A percentile compares a stretch with the other conserved stretches of the same genome.
These are phyloP conservation scores for Orchesella flavescens DNA, from an alignment of 2,888 invertebrate genomes.

Conservation along the genomic window DNA sequence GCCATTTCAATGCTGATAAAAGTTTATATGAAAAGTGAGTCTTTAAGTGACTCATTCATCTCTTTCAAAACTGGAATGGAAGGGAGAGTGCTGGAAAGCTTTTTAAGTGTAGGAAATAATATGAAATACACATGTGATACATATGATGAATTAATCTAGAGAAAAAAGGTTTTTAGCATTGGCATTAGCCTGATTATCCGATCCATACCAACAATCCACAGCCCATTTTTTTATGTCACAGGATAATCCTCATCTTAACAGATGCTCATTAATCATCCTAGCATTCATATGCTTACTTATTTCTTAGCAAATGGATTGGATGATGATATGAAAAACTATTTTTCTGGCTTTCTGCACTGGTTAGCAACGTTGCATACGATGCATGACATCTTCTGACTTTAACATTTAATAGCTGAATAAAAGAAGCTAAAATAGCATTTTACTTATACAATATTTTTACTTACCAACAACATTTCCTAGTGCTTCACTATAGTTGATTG, in stretches of 20 bases:
- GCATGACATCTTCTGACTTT: no score
- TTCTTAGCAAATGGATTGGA: conserved; percentile 1
- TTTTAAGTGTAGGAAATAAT: no score
- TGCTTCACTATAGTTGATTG: conserved; percentile 39
- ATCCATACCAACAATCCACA: background rate
- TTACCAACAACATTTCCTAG: conserved; percentile 30
- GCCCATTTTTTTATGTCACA: conserved; percentile 16
- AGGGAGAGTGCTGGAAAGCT: no score
- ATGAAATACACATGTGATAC: background rate
- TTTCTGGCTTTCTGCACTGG: background rate
- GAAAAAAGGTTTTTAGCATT: background rate
- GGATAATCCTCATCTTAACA: conserved; percentile 34
- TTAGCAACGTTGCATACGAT: background rate
- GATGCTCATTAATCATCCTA: conserved; percentile 37
- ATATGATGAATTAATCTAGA: background rate
- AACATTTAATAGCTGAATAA: no score
- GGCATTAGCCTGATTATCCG: background rate
- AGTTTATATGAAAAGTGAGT: no score
- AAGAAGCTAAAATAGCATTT: no score
- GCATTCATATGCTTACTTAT: background rate
- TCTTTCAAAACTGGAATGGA: no score
- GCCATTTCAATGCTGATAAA: no score
- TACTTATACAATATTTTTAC: no score
- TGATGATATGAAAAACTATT: background rate
- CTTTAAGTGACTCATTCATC: no score